phyloP scores from a whole-genome alignment of 2,797 vertebrate species.

The Huso huso region DNA sequence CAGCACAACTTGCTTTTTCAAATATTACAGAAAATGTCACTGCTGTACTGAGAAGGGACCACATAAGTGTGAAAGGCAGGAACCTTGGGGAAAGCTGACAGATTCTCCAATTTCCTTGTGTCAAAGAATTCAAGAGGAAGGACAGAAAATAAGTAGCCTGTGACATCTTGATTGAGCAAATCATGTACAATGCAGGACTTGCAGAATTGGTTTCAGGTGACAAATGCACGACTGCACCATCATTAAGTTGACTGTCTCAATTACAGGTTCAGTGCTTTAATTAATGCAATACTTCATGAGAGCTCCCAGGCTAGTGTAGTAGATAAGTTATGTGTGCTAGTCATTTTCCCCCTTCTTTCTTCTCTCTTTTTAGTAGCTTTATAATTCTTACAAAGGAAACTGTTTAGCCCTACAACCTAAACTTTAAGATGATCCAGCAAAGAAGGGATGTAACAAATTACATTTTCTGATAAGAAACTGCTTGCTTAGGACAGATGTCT shows the following conservation, averaged over 20 bases:
- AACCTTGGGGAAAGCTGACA: slow-evolving; percentile 51
- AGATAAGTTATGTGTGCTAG: slow-evolving; percentile 21
- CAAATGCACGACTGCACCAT: slow-evolving; percentile 37
- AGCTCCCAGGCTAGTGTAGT: background rate
- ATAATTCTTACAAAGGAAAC: too few species aligned
- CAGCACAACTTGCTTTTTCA: background rate
- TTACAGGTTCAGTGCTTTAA: slow-evolving; percentile 37
- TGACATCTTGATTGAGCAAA: slow-evolving; percentile 55
- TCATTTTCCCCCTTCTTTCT: slow-evolving; percentile 53
- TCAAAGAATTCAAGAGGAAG: slow-evolving; percentile 22
- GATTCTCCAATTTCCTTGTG: slow-evolving; percentile 57
- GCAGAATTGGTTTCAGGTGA: slow-evolving; percentile 56
- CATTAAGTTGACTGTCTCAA: slow-evolving; percentile 17
- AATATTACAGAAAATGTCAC: too few species aligned
- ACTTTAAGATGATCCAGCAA: too few species aligned
- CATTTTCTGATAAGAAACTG: too few species aligned
- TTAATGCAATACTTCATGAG: slow-evolving; percentile 39
- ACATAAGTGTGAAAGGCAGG: slow-evolving; percentile 38
- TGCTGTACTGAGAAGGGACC: slow-evolving; percentile 18
- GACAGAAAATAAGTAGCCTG: slow-evolving; percentile 44
- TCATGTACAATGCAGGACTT: slow-evolving; percentile 34
- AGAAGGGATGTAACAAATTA: too few species aligned
- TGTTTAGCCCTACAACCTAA: too few species aligned
- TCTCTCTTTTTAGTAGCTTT: slow-evolving; percentile 12
- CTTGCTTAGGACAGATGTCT: too few species aligned